Base-by-base conservation (phyloP, 2,113 vertebrate genomes). In the Vicugna pacos region DNA sequence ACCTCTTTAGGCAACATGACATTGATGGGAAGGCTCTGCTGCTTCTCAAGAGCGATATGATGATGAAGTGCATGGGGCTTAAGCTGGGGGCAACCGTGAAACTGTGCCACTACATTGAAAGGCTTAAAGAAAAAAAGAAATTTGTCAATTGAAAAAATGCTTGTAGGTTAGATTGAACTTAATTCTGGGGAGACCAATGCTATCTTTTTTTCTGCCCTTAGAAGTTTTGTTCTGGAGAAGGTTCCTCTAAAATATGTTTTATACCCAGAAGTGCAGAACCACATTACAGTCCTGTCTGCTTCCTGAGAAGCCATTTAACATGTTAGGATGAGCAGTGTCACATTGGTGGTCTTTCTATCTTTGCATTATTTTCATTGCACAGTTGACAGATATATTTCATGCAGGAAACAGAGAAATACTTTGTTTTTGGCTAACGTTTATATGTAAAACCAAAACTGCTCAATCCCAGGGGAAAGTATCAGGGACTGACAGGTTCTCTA, bases 1-100 rank as follows among this genome's bases (percentile, higher is more conserved):
- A 99, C 88, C 99, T 99, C 65, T 99, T 99, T 97, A 99, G 99
- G 93, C 99, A 99, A 99, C 99, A 99, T 76, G 99, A 99, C 97
- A 99, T 99, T 50, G 99, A 99, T 93, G 99, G 99, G 12, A 99
- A 99, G 96, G 99, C 99, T 56, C 98, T 99, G 77, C 99, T 99
- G 82, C 98, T 99, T 75, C 99, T 99, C 75, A 99, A 99, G 85
- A 99, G 99, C 91, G 99, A 99, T 92, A 99, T 99, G 99, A 99
- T 99, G 95, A 99, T 99, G 98, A 99, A 99, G 98, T 99, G 99
- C 76, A 99, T 99, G 99, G 99, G 99, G 81, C 98, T 99, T 90
- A 99, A 99, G 86, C 98, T 99, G 83, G 99, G 99, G 8, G 99
- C 99, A 22, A 99, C 99, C 8, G 98, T 99, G 4, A 99, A 99